Percentiles rank a stretch among this genome's conserved stretches.
Conservation (phyloP, 2,797 vertebrate genomes). For the Protosalanx chinensis region DNA sequence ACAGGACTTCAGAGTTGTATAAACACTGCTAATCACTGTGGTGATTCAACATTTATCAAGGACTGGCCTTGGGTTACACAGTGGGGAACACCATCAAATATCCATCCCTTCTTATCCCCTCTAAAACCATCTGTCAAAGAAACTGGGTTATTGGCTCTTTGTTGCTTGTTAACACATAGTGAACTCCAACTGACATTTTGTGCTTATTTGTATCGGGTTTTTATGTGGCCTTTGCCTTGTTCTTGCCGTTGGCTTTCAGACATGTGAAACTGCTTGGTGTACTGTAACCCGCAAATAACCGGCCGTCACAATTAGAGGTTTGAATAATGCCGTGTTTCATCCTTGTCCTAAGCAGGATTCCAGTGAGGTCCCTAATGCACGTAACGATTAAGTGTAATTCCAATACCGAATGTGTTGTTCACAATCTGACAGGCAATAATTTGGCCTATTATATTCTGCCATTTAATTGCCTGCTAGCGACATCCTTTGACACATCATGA, state of each 20-base stretch:
- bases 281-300: conserved; percentile 92
- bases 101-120: not conserved
- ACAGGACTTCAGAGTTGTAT: too few species aligned
- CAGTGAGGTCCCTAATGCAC: conserved; percentile 94
- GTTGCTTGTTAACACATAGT: not conserved
- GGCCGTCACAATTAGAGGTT: conserved; percentile 93
- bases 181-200: conserved; percentile 83
- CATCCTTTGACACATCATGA: conserved; percentile 94
- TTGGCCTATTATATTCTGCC: conserved; percentile 96
- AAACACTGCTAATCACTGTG: too few species aligned
- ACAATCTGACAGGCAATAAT: conserved; percentile 96
- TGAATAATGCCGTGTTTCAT: conserved; percentile 93
- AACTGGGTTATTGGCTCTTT: not conserved
- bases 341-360: conserved; percentile 90
- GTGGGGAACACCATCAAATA: not conserved
- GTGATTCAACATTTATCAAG: too few species aligned
- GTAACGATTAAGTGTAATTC: conserved; percentile 96
- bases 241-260: conserved; percentile 88
- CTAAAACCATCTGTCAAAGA: not conserved
- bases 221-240: conserved; percentile 81
- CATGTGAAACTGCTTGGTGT: conserved; percentile 81
- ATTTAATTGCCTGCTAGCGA: conserved; percentile 95
- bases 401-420: conserved; percentile 97
- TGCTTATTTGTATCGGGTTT: conserved; percentile 79
- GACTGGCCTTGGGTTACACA: too few species aligned